phyloP scores from a whole-genome alignment of 1,140 invertebrate species.

The Stegodyphus dumicola region DNA sequence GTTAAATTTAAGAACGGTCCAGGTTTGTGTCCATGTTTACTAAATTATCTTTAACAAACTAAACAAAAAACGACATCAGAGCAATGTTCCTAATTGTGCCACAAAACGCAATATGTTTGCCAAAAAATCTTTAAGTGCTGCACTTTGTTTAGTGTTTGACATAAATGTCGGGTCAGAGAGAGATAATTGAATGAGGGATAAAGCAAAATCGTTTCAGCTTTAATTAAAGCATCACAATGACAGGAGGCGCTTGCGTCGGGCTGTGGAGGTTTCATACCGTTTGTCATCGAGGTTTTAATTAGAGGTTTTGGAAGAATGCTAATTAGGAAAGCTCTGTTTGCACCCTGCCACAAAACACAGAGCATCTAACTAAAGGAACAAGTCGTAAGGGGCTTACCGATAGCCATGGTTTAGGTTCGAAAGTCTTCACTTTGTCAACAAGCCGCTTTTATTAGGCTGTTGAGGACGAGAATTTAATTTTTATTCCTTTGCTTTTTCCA shows the following conservation, averaged over 20 bases:
- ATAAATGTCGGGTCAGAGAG: not conserved
- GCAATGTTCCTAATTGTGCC: too few species aligned
- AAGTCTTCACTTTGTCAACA: slow-evolving; percentile 23
- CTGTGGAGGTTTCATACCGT: slow-evolving; percentile 13
- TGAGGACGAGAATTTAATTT: not conserved
- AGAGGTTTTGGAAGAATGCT: slow-evolving; percentile 50
- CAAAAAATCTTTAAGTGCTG: too few species aligned
- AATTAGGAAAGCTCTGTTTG: slow-evolving; percentile 51
- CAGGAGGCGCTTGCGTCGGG: slow-evolving; percentile 33
- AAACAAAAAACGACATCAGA: too few species aligned
- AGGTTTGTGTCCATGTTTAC: too few species aligned
- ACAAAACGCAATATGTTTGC: too few species aligned
- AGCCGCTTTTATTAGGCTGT: slow-evolving; percentile 1
- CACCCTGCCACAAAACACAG: slow-evolving; percentile 35
- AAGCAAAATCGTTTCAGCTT: slow-evolving; percentile 11
- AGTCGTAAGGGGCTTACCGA: slow-evolving; percentile 30
- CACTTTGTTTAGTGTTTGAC: too few species aligned
- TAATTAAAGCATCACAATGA: slow-evolving; percentile 50
- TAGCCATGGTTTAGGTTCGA: slow-evolving; percentile 47
- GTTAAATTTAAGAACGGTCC: too few species aligned
- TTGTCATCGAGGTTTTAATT: slow-evolving; percentile 53
- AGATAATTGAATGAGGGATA: slow-evolving; percentile 49
- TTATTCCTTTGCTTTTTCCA: not conserved
- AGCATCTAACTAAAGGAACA: slow-evolving; percentile 13
- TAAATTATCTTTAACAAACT: too few species aligned